Base-by-base conservation (phyloP, 2,888 invertebrate genomes). In the Microplitis manilae region DNA sequence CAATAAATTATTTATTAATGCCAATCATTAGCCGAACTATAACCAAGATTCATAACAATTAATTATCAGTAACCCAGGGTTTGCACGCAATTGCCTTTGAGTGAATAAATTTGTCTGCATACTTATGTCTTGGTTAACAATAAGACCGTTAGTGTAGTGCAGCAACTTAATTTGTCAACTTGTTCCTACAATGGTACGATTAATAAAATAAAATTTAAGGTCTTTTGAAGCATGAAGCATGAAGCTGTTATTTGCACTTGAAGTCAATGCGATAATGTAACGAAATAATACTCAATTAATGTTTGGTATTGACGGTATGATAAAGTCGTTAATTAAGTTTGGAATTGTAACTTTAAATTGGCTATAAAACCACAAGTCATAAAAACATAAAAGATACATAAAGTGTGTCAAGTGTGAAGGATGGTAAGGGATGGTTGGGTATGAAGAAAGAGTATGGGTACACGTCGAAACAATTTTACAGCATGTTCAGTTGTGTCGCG, bases 391-490 rank as follows among this genome's bases (percentile, higher is more conserved):
- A 13, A 38, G 39, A 5, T 68, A 15, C 40, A 68, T 68, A 68
- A 50, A 50, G 50, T 50, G 50, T 50, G 50, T 50, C 50, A 50
- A 50, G 50, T 50, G 50, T 50, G 50, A 68, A 15, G n/a, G 6
- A 39, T 15, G 17, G 68, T 8, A 17, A 17, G 50, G 41, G 38
- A 8, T 50, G 50, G 50, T 2, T 50, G 13, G 50, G 50, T 50
- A 50, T 50, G 9, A 50, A 50, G 13, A 5, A 50, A 50, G 50
- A 9, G 50, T 50, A 7, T 50, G 50, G 50, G 60, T 59, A 13
- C 13, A 38, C 62, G 60, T 64, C 64, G 64, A 50, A 65, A 70
- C 40, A 62, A 75, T 62, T 70, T 50, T 20, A 41, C 13, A 64
- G 50, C 38, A 61, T 50, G 13, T 30, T 41, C 64, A 40, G 17